These are phyloP conservation scores for Gallinago nigripennis DNA, from an alignment of 2,797 vertebrate species.

Conservation along the genomic window DNA sequence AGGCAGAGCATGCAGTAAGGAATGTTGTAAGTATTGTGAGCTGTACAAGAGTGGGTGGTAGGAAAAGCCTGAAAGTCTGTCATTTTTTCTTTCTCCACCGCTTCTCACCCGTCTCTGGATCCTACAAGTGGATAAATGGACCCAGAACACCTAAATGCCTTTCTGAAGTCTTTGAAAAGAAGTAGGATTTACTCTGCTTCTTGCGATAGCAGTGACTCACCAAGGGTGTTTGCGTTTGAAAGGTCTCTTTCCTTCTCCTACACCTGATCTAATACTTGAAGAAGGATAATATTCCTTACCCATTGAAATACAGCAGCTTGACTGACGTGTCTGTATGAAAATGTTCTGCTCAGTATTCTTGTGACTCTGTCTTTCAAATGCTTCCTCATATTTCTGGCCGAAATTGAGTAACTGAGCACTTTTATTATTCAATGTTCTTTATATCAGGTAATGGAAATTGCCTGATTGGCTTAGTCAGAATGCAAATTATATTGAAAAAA, in stretches of 20 bases:
- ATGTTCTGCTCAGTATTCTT: neutral
- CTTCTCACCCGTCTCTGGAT: neutral
- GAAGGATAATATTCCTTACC: neutral
- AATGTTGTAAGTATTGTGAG: neutral
- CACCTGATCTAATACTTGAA: neutral
- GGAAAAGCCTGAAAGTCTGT: neutral
- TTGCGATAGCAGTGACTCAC: neutral
- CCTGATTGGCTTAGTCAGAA: neutral
- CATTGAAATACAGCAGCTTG: neutral
- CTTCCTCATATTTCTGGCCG: neutral
- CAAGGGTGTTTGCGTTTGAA: neutral
- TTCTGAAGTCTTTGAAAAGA: slow-evolving; percentile 20
- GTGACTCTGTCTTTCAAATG: neutral
- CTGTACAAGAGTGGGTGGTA: neutral
- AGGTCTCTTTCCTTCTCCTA: neutral
- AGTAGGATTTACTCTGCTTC: neutral
- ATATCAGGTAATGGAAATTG: neutral
- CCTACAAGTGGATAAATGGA: neutral
- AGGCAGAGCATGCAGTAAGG: slow-evolving; percentile 1
- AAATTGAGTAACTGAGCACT: neutral
- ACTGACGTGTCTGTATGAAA: neutral
- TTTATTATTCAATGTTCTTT: neutral
- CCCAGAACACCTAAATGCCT: neutral
- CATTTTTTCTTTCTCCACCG: neutral
- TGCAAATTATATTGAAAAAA: neutral